Conservation (phyloP, 2,888 invertebrate genomes). For the Ferrisia virgata region DNA sequence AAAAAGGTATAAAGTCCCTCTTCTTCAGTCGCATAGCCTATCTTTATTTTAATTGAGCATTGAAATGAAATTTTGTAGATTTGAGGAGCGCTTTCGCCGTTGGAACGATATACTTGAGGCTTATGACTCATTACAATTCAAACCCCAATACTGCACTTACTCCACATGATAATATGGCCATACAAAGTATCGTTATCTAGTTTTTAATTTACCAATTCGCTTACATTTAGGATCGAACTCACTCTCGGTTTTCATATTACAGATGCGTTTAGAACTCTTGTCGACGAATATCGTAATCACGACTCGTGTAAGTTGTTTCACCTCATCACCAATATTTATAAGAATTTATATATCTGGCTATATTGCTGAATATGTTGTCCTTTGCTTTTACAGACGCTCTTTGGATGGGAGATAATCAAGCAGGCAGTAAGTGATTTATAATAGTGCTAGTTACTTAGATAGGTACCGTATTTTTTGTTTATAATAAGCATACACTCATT, state of each 20-base stretch:
- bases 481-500: not conserved
- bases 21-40: not conserved
- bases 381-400: not conserved
- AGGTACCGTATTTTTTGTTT: too few species aligned
- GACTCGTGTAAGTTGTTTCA: not conserved
- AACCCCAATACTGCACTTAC: not conserved
- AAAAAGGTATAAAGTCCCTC: not conserved
- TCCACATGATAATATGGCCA: not conserved
- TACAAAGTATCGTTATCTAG: not conserved
- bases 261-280: not conserved
- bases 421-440: not conserved
- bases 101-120: not conserved
- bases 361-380: not conserved
- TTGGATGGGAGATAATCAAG: not conserved
- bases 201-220: not conserved
- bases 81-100: not conserved
- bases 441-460: too few species aligned
- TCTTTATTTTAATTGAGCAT: too few species aligned
- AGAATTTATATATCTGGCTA: not conserved
- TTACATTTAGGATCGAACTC: too few species aligned
- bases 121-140: not conserved
- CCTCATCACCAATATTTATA: not conserved
- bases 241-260: too few species aligned
- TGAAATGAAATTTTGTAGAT: not conserved
- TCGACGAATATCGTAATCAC: not conserved